A percentile compares a stretch with the other conserved stretches of the same genome.
These are phyloP conservation scores for Acridotheres tristis DNA, from an alignment of 2,797 vertebrate species.

Conservation along the genomic window DNA sequence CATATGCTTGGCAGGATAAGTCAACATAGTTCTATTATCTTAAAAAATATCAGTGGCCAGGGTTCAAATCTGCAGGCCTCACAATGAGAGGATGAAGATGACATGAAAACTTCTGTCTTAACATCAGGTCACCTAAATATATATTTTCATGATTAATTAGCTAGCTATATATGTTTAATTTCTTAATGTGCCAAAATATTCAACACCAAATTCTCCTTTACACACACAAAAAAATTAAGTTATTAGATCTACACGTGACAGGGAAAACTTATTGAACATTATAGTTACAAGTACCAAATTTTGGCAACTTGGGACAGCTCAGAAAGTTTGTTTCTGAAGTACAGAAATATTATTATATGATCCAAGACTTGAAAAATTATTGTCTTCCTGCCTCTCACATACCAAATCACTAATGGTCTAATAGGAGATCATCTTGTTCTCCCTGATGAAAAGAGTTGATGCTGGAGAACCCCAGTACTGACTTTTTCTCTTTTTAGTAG, in stretches of 20 bases:
- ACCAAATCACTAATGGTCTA: neutral
- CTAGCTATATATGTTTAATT: neutral
- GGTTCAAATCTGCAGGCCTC: neutral
- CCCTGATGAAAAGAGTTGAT: neutral
- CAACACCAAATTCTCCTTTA: neutral
- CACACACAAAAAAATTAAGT: neutral
- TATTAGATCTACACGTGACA: neutral
- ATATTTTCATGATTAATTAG: neutral
- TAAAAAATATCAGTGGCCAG: neutral
- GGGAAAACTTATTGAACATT: neutral
- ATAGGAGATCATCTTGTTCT: neutral
- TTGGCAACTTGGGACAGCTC: neutral
- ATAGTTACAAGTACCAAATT: neutral
- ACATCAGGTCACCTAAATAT: neutral
- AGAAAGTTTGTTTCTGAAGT: neutral
- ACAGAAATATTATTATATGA: neutral
- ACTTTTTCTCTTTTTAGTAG: neutral
- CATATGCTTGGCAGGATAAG: neutral
- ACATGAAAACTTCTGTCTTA: neutral
- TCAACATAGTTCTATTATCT: neutral
- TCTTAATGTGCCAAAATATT: neutral
- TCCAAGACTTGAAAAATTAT: neutral
- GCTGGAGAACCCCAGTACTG: neutral
- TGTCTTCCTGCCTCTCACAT: neutral
- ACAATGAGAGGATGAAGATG: neutral